These are phyloP conservation scores for Pocillopora meandrina DNA, from an alignment of 92 coral and sea anemone genomes.

Conservation along the genomic window DNA sequence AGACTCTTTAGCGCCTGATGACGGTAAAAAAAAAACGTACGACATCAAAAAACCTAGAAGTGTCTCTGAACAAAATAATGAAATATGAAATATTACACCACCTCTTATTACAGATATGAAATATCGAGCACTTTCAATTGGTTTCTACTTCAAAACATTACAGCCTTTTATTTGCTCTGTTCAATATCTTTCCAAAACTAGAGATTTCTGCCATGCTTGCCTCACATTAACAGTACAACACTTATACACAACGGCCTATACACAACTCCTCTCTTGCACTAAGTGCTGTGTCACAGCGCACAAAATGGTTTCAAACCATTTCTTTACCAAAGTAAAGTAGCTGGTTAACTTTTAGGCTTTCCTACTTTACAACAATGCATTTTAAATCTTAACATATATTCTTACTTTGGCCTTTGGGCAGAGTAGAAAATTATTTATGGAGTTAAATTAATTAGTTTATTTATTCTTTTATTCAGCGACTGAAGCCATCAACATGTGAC, in stretches of 20 bases:
- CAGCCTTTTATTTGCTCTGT: slow-evolving; percentile 11
- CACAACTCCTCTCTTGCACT: background rate
- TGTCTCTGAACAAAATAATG: slow-evolving; percentile 5
- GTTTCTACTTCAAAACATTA: background rate
- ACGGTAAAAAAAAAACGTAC: slow-evolving; percentile 1
- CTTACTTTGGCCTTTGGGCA: slow-evolving; percentile 15
- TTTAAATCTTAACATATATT: background rate
- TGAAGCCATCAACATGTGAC: slow-evolving; percentile 22
- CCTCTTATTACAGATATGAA: slow-evolving; percentile 20
- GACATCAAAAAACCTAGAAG: slow-evolving; percentile 12
- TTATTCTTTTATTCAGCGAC: slow-evolving; percentile 16
- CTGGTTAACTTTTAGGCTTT: background rate
- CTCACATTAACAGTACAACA: background rate
- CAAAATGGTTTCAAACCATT: background rate
- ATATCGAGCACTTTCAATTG: slow-evolving; percentile 15
- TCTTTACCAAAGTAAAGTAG: slow-evolving; percentile 2
- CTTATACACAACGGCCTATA: background rate
- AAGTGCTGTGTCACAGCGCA: background rate
- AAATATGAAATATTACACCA: slow-evolving; percentile 24
- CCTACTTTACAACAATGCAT: background rate
- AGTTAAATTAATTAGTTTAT: slow-evolving; percentile 27
- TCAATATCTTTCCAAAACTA: slow-evolving; percentile 28
- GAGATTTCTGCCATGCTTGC: slow-evolving; percentile 13
- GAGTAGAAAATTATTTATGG: slow-evolving; percentile 34
- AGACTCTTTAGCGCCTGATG: background rate